Evolutionary conservation across 2,113 vertebrate genomes (phyloP).

Genomic region (Raja brachyura): DNA sequence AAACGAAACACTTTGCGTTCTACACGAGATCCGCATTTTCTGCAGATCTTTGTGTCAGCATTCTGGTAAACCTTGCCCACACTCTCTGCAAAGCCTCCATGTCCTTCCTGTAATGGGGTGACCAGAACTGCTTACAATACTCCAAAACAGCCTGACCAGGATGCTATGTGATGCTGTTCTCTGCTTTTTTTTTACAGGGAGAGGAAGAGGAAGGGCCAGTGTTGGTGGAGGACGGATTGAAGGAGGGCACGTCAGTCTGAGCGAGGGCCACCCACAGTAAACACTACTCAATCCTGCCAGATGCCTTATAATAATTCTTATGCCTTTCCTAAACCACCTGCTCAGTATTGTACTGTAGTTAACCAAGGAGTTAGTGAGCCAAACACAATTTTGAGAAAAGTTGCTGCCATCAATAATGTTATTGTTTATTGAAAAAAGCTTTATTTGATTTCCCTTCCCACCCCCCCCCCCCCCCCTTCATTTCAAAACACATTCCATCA

Average conservation of each 20-base stretch:
- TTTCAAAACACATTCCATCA: constrained; percentile 46
- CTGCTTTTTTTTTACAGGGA: constrained; percentile 49
- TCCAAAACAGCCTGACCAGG: too few species aligned
- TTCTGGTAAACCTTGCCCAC: too few species aligned
- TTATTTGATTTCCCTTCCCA: constrained; percentile 47
- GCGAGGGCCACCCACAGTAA: constrained; percentile 42
- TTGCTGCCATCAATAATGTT: constrained; percentile 42
- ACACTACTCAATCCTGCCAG: constrained; percentile 60
- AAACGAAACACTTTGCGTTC: too few species aligned
- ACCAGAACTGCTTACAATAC: too few species aligned
- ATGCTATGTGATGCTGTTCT: not conserved
- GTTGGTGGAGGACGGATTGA: constrained; percentile 45
- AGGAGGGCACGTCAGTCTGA: constrained; percentile 70
- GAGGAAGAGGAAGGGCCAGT: constrained; percentile 39
- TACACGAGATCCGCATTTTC: too few species aligned
- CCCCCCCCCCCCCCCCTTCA: too few species aligned
- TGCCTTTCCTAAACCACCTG: constrained; percentile 59
- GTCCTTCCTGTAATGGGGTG: too few species aligned
- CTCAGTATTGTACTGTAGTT: constrained; percentile 52
- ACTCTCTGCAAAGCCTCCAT: too few species aligned
- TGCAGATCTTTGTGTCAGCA: too few species aligned
- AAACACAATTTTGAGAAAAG: constrained; percentile 47
- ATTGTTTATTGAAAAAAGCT: constrained; percentile 44
- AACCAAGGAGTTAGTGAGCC: constrained; percentile 50
- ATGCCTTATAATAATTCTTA: constrained; percentile 55